Base-by-base conservation (phyloP, 2,113 vertebrate genomes). In the Burhinus bistriatus region DNA sequence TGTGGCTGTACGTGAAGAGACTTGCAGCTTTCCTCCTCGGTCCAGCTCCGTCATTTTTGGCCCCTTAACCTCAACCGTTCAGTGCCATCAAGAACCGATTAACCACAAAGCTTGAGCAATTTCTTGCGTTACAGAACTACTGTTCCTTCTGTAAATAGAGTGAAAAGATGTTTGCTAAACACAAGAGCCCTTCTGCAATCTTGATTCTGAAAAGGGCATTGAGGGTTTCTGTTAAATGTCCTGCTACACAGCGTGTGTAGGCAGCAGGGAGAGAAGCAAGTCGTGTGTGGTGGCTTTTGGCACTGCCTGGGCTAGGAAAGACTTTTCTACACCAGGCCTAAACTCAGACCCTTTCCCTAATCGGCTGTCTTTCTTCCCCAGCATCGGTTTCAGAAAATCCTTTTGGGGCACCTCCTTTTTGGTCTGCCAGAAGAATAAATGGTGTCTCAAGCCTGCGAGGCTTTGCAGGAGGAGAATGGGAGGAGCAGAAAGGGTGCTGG, bases 261-360 rank as follows among this genome's bases (percentile, higher is more conserved):
- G 55, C 44, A 40, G 54, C 51, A 3, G 30, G 65, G 55, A 61
- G 29, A 23, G 36, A 9, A n/a, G 42, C 27, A 6, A 7, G 21
- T 6, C 0, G 21, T 0, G 27, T 15, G 32, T 3, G 17, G 42
- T 18, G 34, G 34, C 40, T 45, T 19, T 8, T 11, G 36, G 19
- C 62, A 18, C 15, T 0, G 1, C 40, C 7, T 5, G 62, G 61
- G 10, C 49, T 15, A 15, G 51, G 51, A 68, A 6, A 27, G 80
- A 22, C 57, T 42, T 23, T 12, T n/a, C 38, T 23, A 26, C 69
- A 6, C 32, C 16, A 4, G 29, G 25, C 57, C 68, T 61, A 11
- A 44, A 47, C 65, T 20, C 52, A 2, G 27, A 27, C 5, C 1
- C 34, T 69, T 58, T 27, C 27, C n/a, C n/a, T 25, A 5, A 36